phyloP scores from a whole-genome alignment of 2,888 invertebrate genomes.

The Gortyna flavago region DNA sequence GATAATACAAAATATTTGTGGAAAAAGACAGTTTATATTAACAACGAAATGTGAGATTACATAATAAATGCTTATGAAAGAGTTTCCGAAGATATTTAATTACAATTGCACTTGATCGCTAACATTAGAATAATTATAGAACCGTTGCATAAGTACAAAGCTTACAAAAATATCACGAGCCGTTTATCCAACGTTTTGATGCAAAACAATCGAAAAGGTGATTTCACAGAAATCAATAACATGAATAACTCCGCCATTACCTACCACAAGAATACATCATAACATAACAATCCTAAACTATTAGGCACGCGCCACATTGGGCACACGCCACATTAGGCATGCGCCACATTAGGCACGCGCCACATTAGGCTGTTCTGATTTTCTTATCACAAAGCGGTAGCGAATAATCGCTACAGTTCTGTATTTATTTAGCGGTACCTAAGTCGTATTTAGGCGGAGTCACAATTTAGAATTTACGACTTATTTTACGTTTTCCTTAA shows the following conservation, averaged over 20 bases:
- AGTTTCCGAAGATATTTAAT: conserved; percentile 11
- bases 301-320: not conserved
- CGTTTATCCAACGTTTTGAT: conserved; percentile 80
- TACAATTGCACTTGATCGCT: conserved; percentile 52
- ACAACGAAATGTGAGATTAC: not conserved
- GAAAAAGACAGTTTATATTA: not conserved
- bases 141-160: conserved; percentile 55
- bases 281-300: not conserved
- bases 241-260: conserved; percentile 33
- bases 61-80: conserved; percentile 5
- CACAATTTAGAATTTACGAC: conserved; percentile 52
- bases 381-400: not conserved
- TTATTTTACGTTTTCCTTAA: conserved; percentile 38
- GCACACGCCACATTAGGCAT: not conserved
- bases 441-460: conserved; percentile 31
- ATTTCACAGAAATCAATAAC: conserved; percentile 84
- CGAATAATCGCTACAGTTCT: not conserved
- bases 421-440: not conserved
- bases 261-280: not conserved
- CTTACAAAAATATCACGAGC: conserved; percentile 74
- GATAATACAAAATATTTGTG: not conserved
- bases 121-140: conserved; percentile 28
- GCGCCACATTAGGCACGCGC: no score
- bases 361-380: not conserved
- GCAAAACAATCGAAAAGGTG: conserved; percentile 79